Evolutionary conservation across 2,888 invertebrate species (phyloP).

Genomic region (Aproaerema taeniolella): DNA sequence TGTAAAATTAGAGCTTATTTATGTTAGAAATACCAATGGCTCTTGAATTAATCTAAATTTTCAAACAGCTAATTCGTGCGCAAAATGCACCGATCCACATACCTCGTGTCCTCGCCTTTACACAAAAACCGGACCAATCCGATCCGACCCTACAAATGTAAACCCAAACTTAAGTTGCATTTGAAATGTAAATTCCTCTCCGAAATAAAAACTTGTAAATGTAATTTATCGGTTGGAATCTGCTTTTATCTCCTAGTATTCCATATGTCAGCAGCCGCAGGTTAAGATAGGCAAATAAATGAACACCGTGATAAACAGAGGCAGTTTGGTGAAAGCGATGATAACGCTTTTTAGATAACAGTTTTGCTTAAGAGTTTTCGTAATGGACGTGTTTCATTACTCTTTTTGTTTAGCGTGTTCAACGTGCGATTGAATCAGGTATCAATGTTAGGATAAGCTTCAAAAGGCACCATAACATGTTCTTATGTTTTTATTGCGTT

Average conservation of each 20-base stretch:
- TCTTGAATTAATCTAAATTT: no score
- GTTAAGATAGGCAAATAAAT: not conserved
- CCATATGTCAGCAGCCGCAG: not conserved
- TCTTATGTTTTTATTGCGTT: not conserved
- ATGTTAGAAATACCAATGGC: no score
- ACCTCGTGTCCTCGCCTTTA: no score
- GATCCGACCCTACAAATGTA: no score
- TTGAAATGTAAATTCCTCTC: conserved; percentile 3
- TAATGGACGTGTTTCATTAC: not conserved
- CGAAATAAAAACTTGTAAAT: not conserved
- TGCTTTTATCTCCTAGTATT: conserved; percentile 3
- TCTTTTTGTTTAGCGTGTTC: not conserved
- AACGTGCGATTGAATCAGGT: not conserved
- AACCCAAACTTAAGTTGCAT: not conserved
- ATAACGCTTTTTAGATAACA: not conserved
- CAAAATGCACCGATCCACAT: no score
- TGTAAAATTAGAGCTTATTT: no score
- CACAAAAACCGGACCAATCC: no score
- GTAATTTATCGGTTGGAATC: conserved; percentile 9
- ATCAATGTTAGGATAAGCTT: not conserved
- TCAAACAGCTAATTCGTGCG: no score
- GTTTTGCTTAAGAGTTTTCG: not conserved
- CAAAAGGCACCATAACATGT: not conserved
- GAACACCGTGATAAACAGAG: not conserved
- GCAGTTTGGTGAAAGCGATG: not conserved